Evolutionary conservation across 2,888 invertebrate species (phyloP), one percentile per base, ranked within the genome.

Genomic region (Diachrysia chrysitis): DNA sequence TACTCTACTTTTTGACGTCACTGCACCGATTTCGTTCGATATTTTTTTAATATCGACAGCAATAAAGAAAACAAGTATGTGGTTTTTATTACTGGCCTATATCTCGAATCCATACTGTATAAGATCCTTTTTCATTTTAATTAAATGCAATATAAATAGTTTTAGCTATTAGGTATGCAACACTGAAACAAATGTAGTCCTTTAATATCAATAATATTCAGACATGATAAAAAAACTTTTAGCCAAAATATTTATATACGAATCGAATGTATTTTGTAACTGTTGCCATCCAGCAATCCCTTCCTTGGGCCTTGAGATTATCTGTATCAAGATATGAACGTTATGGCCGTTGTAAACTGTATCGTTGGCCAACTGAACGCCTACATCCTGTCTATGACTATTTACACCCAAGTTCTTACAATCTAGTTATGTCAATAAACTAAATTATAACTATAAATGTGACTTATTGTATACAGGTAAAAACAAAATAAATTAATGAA

Each of bases 231-330:
- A 16, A 42, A 4, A 42, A 5, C n/a, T 42, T 42, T 42, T 42
- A 42, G n/a, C 42, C 42, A 42, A 37, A 37, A n/a, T 37, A 14
- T 37, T 14, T 12, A 37, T 12, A 37, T 14, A 1, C 46, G 4
- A 58, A 14, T 17, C 10, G 2, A 14, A 23, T 10, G 21, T 6
- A 53, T 70, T 63, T 63, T 51, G 42, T 51, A 71, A 64, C 55
- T 7, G 29, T 56, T 14, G 48, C 48, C 16, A 10, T 64, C 25
- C 42, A 32, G 32, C 9, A 23, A 46, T 69, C 66, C 69, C 66
- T 79, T 78, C 75, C 10, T 37, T 59, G n/a, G 63, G 21, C 79
- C 77, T 78, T 78, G 66, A 68, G 48, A 29, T 48, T 4, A 57
- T 42, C n/a, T 25, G 55, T 65, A 42, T 53, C 62, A 69, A 66